phyloP scores from a whole-genome alignment of 2,113 vertebrate species.

The Gadus chalcogrammus region DNA sequence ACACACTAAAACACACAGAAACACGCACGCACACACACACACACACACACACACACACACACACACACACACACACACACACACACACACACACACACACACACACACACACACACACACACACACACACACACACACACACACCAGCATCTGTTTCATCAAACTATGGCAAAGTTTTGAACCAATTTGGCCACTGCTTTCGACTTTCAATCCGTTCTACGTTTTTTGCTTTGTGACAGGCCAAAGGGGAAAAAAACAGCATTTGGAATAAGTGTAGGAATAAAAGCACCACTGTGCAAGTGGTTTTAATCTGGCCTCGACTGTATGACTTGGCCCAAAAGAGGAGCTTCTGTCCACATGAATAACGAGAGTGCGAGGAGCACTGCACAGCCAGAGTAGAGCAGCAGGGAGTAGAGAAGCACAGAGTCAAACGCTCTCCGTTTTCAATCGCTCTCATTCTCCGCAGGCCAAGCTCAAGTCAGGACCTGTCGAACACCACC shows the following conservation, averaged over 20 bases:
- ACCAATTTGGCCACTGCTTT: conserved; percentile 37
- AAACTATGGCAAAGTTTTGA: conserved; percentile 35
- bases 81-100: too few species aligned
- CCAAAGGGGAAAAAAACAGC: conserved; percentile 31
- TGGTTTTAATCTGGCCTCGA: conserved; percentile 53
- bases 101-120: too few species aligned
- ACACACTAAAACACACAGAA: too few species aligned
- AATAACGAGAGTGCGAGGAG: conserved; percentile 47
- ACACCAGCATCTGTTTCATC: conserved; percentile 32
- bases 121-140: conserved; percentile 10
- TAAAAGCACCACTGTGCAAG: conserved; percentile 58
- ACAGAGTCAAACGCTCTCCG: conserved; percentile 30
- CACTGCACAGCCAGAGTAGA: conserved; percentile 32
- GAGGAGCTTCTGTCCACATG: conserved; percentile 42
- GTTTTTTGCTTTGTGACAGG: conserved; percentile 48
- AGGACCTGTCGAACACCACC: conserved; percentile 30
- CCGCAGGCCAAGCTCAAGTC: conserved; percentile 47
- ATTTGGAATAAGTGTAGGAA: conserved; percentile 52
- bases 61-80: too few species aligned
- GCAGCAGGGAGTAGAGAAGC: not conserved
- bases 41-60: too few species aligned
- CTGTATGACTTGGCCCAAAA: conserved; percentile 37
- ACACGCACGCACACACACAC: too few species aligned
- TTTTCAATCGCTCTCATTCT: conserved; percentile 20
- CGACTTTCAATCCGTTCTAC: conserved; percentile 47